phyloP scores from a whole-genome alignment of 2,113 vertebrate genomes.

The Triplophysa tibetana region DNA sequence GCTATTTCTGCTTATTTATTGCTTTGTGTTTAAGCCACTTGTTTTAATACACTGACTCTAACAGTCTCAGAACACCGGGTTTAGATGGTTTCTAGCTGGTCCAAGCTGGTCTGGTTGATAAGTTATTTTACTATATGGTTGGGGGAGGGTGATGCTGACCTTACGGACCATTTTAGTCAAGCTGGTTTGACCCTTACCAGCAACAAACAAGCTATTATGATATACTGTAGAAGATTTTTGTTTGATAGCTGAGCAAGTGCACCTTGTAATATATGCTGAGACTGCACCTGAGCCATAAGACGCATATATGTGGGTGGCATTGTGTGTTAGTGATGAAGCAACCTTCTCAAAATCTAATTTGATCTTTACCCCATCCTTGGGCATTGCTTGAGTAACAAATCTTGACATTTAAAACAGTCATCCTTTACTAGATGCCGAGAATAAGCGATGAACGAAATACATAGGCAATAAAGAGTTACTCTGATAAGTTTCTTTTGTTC shows the following conservation, averaged over 20 bases:
- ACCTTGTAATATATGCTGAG: neutral
- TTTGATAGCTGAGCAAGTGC: neutral
- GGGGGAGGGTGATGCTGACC: neutral
- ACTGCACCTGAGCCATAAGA: conserved; percentile 23
- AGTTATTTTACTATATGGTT: neutral
- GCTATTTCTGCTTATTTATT: neutral
- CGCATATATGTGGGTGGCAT: neutral
- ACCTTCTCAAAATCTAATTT: conserved; percentile 22
- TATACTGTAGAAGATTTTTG: neutral
- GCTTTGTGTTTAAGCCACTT: conserved; percentile 4
- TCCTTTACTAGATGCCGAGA: neutral
- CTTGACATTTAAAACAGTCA: conserved; percentile 36
- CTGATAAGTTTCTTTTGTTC: neutral
- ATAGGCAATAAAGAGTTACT: neutral
- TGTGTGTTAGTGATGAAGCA: conserved; percentile 19
- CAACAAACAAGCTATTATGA: neutral
- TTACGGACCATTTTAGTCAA: neutral
- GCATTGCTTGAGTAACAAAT: conserved; percentile 55
- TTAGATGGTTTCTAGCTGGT: neutral
- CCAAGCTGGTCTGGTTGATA: neutral
- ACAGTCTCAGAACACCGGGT: neutral
- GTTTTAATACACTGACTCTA: neutral
- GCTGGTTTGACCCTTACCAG: neutral
- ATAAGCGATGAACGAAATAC: neutral
- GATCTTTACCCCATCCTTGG: conserved; percentile 25